Evolutionary conservation across 2,797 vertebrate species (phyloP).

Genomic region (Ctenopoma multispine): DNA sequence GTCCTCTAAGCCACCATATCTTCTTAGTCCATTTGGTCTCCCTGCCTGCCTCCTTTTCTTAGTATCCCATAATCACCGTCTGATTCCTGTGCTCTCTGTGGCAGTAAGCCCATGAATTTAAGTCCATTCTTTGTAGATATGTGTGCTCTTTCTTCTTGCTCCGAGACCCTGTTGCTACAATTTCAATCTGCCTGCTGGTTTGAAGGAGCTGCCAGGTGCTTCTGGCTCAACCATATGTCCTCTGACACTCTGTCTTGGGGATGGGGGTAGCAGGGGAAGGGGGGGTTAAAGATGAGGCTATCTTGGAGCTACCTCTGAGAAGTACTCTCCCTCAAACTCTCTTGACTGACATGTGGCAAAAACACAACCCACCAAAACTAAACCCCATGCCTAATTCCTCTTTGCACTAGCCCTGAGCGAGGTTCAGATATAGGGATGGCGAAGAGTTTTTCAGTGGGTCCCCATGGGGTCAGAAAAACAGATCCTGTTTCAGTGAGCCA

Average conservation of each 20-base stretch:
- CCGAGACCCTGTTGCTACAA: slow-evolving; percentile 65
- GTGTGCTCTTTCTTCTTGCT: slow-evolving; percentile 66
- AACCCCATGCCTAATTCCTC: slow-evolving; percentile 52
- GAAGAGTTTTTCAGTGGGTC: slow-evolving; percentile 46
- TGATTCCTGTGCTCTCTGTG: slow-evolving; percentile 55
- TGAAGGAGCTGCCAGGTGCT: slow-evolving; percentile 78
- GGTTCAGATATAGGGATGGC: slow-evolving; percentile 67
- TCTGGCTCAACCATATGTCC: slow-evolving; percentile 73
- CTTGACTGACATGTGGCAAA: slow-evolving; percentile 64
- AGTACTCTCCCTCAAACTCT: slow-evolving; percentile 64
- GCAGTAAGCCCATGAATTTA: slow-evolving; percentile 64
- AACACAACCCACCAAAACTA: slow-evolving; percentile 56
- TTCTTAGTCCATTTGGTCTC: slow-evolving; percentile 3
- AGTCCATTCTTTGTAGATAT: slow-evolving; percentile 76
- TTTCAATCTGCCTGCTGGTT: slow-evolving; percentile 72
- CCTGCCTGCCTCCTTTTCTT: slow-evolving; percentile 15
- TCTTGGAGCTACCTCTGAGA: slow-evolving; percentile 78
- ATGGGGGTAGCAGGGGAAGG: slow-evolving; percentile 5
- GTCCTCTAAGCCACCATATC: slow-evolving; percentile 1
- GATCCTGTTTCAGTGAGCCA: slow-evolving; percentile 70
- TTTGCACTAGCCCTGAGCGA: slow-evolving; percentile 50
- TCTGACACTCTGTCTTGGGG: slow-evolving; percentile 61
- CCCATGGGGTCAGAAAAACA: slow-evolving; percentile 63
- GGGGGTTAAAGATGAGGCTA: slow-evolving; percentile 60
- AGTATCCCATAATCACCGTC: slow-evolving; percentile 40